Percentiles rank a stretch among this genome's conserved stretches.
These are phyloP conservation scores for Pseudomyrmex dendroicus DNA, from an alignment of 1,140 invertebrate genomes.

Conservation along the genomic window DNA sequence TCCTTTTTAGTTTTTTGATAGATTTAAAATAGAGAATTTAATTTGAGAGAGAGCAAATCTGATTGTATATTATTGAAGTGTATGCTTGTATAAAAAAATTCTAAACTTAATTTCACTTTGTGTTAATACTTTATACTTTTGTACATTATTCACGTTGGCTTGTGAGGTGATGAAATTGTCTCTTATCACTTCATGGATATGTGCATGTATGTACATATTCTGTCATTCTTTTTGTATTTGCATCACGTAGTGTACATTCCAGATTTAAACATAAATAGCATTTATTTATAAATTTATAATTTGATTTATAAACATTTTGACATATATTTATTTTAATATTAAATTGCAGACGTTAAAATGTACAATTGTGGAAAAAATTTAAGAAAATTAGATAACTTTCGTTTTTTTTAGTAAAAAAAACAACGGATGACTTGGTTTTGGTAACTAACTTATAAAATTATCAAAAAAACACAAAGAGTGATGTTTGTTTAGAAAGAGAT, in stretches of 20 bases:
- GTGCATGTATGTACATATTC: constrained; percentile 53
- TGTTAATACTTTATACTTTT: constrained; percentile 75
- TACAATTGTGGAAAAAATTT: neutral
- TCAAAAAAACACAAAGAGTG: neutral
- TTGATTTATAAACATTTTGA: too few relatives aligned
- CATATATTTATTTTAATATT: too few relatives aligned
- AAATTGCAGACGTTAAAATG: constrained; percentile 9
- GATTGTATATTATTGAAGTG: constrained; percentile 74
- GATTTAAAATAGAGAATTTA: constrained; percentile 57
- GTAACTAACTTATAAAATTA: constrained; percentile 6
- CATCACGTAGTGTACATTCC: constrained; percentile 76
- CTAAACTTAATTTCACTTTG: constrained; percentile 68
- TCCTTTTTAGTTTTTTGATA: constrained; percentile 38
- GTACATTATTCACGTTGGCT: constrained; percentile 75
- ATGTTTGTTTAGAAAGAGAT: neutral
- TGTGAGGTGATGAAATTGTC: constrained; percentile 55
- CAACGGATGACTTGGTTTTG: neutral
- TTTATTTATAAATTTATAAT: constrained; percentile 58
- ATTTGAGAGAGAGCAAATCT: constrained; percentile 61
- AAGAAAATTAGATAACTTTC: constrained; percentile 11
- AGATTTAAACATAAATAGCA: constrained; percentile 68
- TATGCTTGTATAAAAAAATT: constrained; percentile 70
- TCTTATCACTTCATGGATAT: constrained; percentile 42
- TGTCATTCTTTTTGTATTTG: constrained; percentile 52
- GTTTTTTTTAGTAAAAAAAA: neutral